These are phyloP conservation scores for Pachyseris speciosa DNA, from an alignment of 64 coral and sea anemone species.

Conservation along the genomic window DNA sequence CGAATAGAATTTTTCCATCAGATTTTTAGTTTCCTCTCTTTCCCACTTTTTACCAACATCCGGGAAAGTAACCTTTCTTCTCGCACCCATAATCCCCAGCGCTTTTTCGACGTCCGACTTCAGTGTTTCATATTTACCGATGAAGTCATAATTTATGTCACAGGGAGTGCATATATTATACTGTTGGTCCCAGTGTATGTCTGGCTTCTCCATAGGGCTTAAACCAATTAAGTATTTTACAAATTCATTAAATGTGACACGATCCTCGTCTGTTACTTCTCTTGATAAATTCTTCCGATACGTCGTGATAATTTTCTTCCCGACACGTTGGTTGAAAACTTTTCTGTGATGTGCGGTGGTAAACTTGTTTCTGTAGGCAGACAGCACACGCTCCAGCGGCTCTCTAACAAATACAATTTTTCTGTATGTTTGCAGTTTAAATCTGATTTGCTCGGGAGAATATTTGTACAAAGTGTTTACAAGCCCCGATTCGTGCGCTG, in stretches of 20 bases:
- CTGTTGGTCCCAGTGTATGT: not conserved
- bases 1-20: slow-evolving; percentile 23
- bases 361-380: slow-evolving; percentile 87
- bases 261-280: not conserved
- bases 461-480: not conserved
- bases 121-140: slow-evolving; percentile 40
- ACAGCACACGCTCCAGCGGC: slow-evolving; percentile 76
- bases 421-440: slow-evolving; percentile 60
- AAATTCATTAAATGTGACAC: not conserved
- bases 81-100: slow-evolving; percentile 4
- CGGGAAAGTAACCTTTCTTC: not conserved
- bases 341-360: too few relatives aligned
- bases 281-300: not conserved
- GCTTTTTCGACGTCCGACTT: not conserved
- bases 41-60: not conserved
- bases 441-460: not conserved
- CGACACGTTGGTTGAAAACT: not conserved
- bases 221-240: not conserved
- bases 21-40: not conserved
- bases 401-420: slow-evolving; percentile 88
- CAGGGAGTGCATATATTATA: slow-evolving; percentile 14
- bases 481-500: not conserved
- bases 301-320: not conserved
- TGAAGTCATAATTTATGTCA: slow-evolving; percentile 29
- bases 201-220: not conserved